Evolutionary conservation across 1,140 invertebrate genomes (phyloP), one percentile per base, ranked within the genome.

Genomic region (Macrocentrus cingulum): DNA sequence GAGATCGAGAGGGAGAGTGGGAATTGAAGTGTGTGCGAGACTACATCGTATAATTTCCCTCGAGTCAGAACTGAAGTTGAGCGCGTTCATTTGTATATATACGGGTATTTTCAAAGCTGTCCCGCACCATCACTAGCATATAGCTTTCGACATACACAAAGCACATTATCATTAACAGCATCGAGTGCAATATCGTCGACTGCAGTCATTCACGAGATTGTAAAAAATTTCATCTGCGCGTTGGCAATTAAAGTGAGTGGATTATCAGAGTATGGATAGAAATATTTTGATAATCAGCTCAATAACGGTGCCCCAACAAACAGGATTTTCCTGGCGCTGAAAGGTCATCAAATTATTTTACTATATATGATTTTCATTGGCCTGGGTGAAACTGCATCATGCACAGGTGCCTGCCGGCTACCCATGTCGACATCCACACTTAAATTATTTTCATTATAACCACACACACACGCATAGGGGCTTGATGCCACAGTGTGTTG

Each of bases 41-140:
- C 9, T 49, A 51, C 39, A 51, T 58, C 15, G 23, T 58, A 51
- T 51, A 58, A 58, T 58, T 58, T 58, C 56, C 48, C 56, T 34
- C 36, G 56, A 58, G 56, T 46, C 42, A 37, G 16, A 19, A 32
- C 29, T 54, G 51, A 54, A 42, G 37, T 54, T 48, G 8, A 5
- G 37, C 37, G 25, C 25, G 25, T 9, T n/a, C 11, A 4, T 23
- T 8, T 11, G 2, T 23, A 25, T 13, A 48, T 15, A 48, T 25
- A 11, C 11, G 8, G 11, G 9, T 22, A n/a, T 53, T 41, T 53
- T n/a, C n/a, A 53, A 16, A 3, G 16, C 9, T 44, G 18, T 39
- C 36, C 15, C 7, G 36, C 36, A 39, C 13, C 15, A 39, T 39
- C 11, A 39, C 36, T 22, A n/a, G 8, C 18, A n/a, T 19, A n/a